Base-by-base conservation (phyloP, 2,888 invertebrate species). In the Chrysina gloriosa region DNA sequence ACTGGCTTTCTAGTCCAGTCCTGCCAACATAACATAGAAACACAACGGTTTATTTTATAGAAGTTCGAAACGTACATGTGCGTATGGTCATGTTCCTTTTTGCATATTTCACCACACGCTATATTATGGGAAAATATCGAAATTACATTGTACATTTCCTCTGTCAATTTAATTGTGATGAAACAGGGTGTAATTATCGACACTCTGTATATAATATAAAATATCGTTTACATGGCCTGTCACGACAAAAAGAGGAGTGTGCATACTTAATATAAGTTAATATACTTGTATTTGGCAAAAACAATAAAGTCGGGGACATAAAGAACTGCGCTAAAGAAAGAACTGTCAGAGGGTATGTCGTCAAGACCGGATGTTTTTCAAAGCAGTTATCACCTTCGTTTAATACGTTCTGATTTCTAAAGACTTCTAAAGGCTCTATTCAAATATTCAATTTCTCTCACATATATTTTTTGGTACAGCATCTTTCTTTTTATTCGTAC, bases 331-430 rank as follows among this genome's bases (percentile, higher is more conserved):
- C 47, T 42, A 25, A 27, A 39, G 56, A 66, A 56, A 66, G 45
- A 50, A 27, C 58, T 66, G 66, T 66, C 66, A 66, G 66, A 27
- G 54, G 45, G 45, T 56, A 56, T 56, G 66, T 56, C 54, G 54
- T 31, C 23, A 25, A 54, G 68, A 67, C 64, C 70, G 72, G 72
- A 72, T 70, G 72, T 70, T 72, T 72, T 72, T 69, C 58, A 69
- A 71, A 69, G 70, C 70, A 70, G 69, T 67, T 69, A 69, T 69
- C 65, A 69, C 67, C 67, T 67, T 63, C 66, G 65, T 69, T 70
- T 72, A 72, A 72, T 70, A 69, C 70, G 68, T 69, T 67, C 63
- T 72, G 70, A 72, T 72, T 72, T 72, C 69, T 70, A 70, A 70
- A 72, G 70, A 54, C 36, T 34, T 34, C 34, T 34, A 34, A 34